Base-by-base conservation (phyloP, 2,888 invertebrate species). In the Kuschelorhynchus macadamiae region DNA sequence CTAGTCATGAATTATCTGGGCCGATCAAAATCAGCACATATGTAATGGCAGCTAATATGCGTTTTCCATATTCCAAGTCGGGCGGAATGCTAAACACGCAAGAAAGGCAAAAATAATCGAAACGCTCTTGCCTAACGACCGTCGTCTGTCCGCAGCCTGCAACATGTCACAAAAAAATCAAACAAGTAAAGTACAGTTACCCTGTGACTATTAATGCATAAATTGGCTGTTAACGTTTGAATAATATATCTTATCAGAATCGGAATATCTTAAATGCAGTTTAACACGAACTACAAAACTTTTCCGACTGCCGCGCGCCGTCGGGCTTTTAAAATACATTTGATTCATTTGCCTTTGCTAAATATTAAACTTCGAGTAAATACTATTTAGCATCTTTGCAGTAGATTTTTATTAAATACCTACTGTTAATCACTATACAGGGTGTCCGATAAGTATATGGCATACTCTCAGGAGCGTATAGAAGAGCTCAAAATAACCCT, bases 201-300 rank as follows among this genome's bases (percentile, higher is more conserved):
- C 46, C 68, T 50, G 59, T 18, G 39, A 63, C 68, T 68, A 63
- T 56, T 64, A 68, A 64, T 63, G 62, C 61, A 62, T 62, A 67
- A 62, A 56, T 61, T 63, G 47, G 49, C 50, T 67, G 59, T 62
- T 46, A 62, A 57, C 63, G 68, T 68, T 68, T 63, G 63, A 63
- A 41, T 68, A 68, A 59, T 63, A 67, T 67, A 63, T 68, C 68
- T 63, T 61, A 62, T 67, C 61, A 42, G 56, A 57, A 68, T 68
- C 47, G 36, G 50, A 59, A 68, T 63, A 63, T 59, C 68, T 57
- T 57, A 60, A 67, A 62, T 56, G 50, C 49, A 36, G 61, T 67
- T 56, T 56, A 61, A 50, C 67, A 61, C 57, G 61, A 63, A 52
- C 53, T 46, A 66, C 59, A 60, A 44, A 60, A 60, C 52, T 44